Evolutionary conservation across 2,113 vertebrate genomes (phyloP).

Genomic region (Octodon degus): DNA sequence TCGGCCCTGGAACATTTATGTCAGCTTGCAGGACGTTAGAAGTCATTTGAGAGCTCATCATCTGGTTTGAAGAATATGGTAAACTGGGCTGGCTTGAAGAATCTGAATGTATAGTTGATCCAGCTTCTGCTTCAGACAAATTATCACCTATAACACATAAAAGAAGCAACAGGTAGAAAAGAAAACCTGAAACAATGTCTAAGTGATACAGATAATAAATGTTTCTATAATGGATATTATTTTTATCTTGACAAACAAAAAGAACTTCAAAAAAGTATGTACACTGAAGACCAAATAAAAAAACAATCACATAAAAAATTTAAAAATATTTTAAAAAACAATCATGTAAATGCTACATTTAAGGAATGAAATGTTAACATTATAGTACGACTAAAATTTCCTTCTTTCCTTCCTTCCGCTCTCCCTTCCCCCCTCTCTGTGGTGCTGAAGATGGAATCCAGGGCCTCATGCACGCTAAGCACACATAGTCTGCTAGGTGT

Average conservation of each 20-base stretch:
- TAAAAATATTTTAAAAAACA: background rate
- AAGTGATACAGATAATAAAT: slow-evolving; percentile 53
- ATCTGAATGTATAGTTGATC: slow-evolving; percentile 74
- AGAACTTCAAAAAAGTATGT: slow-evolving; percentile 56
- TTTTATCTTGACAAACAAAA: slow-evolving; percentile 27
- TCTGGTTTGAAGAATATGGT: slow-evolving; percentile 85
- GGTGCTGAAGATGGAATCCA: background rate
- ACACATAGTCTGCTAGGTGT: background rate
- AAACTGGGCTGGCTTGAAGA: slow-evolving; percentile 77
- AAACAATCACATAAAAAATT: too few relatives aligned
- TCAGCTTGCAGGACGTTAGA: slow-evolving; percentile 84
- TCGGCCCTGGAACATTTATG: slow-evolving; percentile 76
- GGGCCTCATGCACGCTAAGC: background rate
- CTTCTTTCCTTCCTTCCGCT: background rate
- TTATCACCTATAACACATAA: slow-evolving; percentile 78
- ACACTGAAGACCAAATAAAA: background rate
- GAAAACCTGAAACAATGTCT: slow-evolving; percentile 49
- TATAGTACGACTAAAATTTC: slow-evolving; percentile 4
- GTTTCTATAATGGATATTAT: background rate
- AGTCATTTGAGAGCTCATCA: slow-evolving; percentile 86
- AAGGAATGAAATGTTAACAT: background rate
- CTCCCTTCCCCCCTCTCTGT: too few relatives aligned
- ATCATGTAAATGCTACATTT: slow-evolving; percentile 11
- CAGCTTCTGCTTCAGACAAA: slow-evolving; percentile 83
- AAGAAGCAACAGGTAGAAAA: slow-evolving; percentile 51